Percentiles rank a stretch among this genome's conserved stretches.
These are phyloP conservation scores for Mythimna albipuncta DNA, from an alignment of 2,888 invertebrate species.

Conservation along the genomic window DNA sequence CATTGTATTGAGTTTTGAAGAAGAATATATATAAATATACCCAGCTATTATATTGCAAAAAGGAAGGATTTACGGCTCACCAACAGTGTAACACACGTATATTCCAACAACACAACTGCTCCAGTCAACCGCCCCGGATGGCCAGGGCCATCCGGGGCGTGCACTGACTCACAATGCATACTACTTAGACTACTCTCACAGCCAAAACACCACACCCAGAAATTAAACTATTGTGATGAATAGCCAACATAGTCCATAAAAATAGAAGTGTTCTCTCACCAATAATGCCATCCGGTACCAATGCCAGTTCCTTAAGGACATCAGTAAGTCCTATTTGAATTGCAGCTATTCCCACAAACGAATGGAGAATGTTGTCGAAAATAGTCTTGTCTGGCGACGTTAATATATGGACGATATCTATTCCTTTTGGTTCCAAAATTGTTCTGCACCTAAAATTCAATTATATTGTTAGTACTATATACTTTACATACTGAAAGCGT, in stretches of 20 bases:
- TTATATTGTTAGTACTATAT: background rate
- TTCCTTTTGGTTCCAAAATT: slow-evolving; percentile 9
- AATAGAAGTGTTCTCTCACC: slow-evolving; percentile 60
- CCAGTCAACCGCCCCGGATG: too few relatives aligned
- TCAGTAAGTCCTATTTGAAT: slow-evolving; percentile 90
- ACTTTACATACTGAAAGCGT: too few relatives aligned
- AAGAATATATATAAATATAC: background rate
- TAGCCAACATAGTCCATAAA: too few relatives aligned
- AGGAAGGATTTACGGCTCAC: too few relatives aligned
- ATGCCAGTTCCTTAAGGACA: slow-evolving; percentile 84
- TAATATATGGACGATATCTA: slow-evolving; percentile 10
- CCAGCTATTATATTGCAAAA: too few relatives aligned
- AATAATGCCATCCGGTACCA: slow-evolving; percentile 92
- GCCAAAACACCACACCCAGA: too few relatives aligned
- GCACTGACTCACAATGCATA: too few relatives aligned
- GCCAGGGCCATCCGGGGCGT: too few relatives aligned
- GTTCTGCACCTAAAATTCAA: slow-evolving; percentile 77
- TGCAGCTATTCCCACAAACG: slow-evolving; percentile 86
- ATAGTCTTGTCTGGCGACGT: background rate
- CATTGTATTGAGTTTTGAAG: background rate
- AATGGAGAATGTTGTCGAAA: slow-evolving; percentile 89
- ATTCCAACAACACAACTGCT: too few relatives aligned
- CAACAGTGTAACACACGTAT: too few relatives aligned
- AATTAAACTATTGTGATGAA: too few relatives aligned
- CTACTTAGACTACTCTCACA: too few relatives aligned